Conservation (phyloP, 2,888 invertebrate species). For the Cloeon dipterum region DNA sequence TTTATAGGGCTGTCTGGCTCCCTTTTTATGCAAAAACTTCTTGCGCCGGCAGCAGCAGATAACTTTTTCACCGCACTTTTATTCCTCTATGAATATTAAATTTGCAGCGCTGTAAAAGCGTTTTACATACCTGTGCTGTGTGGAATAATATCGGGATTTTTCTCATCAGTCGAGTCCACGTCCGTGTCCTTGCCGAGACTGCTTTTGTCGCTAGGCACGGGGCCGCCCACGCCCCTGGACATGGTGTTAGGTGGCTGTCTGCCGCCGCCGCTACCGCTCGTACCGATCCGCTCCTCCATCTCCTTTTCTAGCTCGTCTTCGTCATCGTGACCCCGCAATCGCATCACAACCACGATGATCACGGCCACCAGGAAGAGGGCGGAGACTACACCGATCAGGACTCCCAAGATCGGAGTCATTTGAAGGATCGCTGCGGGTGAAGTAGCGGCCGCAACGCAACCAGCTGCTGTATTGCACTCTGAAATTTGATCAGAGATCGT, state of each 20-base stretch:
- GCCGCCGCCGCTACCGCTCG: constrained; percentile 2
- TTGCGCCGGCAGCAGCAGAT: too few species aligned
- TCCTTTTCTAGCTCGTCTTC: constrained; percentile 9
- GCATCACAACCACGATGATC: constrained; percentile 24
- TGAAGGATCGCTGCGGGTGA: constrained; percentile 21
- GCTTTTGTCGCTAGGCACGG: constrained; percentile 21
- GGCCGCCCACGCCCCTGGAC: constrained; percentile 7
- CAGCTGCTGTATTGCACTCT: constrained; percentile 1
- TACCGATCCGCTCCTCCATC: constrained; percentile 10
- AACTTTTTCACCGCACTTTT: too few species aligned
- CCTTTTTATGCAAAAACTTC: too few species aligned
- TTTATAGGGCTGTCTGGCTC: too few species aligned
- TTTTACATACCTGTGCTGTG: constrained; percentile 25
- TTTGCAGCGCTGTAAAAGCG: not conserved
- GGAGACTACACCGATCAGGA: constrained; percentile 26
- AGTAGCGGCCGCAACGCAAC: constrained; percentile 2
- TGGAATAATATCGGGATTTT: constrained; percentile 32
- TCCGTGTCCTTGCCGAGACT: constrained; percentile 22
- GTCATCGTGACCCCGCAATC: constrained; percentile 17
- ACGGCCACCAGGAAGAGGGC: constrained; percentile 27
- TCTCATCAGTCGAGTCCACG: constrained; percentile 27
- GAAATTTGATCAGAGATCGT: too few species aligned
- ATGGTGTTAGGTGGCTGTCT: constrained; percentile 3
- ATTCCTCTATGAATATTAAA: not conserved
- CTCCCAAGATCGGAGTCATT: constrained; percentile 28